phyloP scores from a whole-genome alignment of 2,888 invertebrate genomes.

The Ophion ventricosus region DNA sequence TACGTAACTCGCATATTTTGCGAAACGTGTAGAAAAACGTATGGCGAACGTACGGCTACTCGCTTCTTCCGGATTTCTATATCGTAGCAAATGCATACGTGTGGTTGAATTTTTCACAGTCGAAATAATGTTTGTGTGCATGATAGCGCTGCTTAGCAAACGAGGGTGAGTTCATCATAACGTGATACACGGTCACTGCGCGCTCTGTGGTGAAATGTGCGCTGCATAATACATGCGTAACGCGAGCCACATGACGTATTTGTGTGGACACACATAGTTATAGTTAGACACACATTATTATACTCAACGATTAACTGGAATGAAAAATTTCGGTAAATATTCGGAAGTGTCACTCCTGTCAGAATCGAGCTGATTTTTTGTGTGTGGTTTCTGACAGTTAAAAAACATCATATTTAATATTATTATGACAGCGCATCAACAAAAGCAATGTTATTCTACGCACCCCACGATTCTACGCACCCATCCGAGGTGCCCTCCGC shows the following conservation, averaged over 20 bases:
- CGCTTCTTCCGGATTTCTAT: background rate
- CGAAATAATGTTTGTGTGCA: background rate
- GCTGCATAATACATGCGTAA: background rate
- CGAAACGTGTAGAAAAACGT: background rate
- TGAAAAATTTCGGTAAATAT: no score
- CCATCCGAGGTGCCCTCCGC: no score
- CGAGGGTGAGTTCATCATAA: conserved; percentile 33
- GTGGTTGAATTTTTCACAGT: background rate
- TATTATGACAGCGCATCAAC: no score
- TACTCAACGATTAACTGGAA: background rate
- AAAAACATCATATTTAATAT: no score
- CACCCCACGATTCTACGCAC: no score
- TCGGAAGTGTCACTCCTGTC: no score
- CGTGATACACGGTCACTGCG: conserved; percentile 18
- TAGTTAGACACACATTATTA: no score
- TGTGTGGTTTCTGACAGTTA: no score
- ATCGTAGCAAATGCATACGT: background rate
- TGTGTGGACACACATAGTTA: conserved; percentile 7
- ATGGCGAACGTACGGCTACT: background rate
- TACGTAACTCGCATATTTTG: background rate
- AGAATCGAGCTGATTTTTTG: no score
- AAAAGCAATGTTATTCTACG: no score
- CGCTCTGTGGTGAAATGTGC: background rate
- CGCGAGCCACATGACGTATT: background rate
- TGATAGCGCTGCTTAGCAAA: background rate